Evolutionary conservation across 2,888 invertebrate species (phyloP).

Genomic region (Nyleta sp.): DNA sequence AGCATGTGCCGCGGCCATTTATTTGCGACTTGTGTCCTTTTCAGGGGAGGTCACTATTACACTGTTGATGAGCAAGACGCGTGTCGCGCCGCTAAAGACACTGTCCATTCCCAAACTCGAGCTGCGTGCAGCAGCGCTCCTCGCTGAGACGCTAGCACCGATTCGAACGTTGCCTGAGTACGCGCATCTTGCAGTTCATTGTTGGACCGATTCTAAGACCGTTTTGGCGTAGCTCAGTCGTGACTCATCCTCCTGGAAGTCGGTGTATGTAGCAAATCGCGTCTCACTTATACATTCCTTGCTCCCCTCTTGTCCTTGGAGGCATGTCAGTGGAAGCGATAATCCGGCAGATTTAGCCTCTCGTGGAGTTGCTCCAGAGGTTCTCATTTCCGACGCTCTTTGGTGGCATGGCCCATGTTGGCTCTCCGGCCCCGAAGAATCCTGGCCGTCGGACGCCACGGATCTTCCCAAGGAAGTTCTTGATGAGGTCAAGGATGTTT

Average conservation of each 20-base stretch:
- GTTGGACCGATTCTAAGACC: background rate
- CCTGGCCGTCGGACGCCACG: no score
- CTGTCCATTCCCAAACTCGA: background rate
- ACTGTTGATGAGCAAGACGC: background rate
- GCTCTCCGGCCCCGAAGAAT: background rate
- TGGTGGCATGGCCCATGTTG: background rate
- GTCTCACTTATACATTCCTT: background rate
- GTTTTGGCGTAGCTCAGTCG: background rate
- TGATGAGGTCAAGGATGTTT: no score
- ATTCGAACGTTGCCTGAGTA: background rate
- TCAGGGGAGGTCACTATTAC: background rate
- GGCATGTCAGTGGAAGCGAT: background rate
- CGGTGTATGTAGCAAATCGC: background rate
- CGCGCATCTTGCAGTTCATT: background rate
- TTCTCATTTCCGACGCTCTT: background rate
- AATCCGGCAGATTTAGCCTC: background rate
- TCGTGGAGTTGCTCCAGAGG: background rate
- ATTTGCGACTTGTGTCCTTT: background rate
- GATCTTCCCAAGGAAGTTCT: no score
- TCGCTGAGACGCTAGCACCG: background rate
- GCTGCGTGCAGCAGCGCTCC: background rate
- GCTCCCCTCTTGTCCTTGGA: background rate
- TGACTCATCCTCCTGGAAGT: background rate
- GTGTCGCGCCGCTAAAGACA: background rate
- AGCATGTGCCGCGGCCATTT: background rate